Base-by-base conservation (phyloP, 2,888 invertebrate genomes). In the Cordilura impudica region DNA sequence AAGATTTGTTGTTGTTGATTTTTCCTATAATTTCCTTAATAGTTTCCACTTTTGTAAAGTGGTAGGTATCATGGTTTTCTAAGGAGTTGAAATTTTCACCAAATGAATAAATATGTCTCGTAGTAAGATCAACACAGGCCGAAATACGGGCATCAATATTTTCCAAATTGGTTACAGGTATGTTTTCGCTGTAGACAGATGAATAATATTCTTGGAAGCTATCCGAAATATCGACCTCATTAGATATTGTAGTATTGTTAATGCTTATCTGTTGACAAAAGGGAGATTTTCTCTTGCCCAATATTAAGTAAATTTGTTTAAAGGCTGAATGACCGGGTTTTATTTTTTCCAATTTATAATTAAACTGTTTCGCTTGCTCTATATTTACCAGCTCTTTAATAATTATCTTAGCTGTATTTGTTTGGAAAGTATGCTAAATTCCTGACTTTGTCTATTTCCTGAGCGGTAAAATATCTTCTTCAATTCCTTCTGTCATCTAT, bases 241-340 rank as follows among this genome's bases (percentile, higher is more conserved):
- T 14, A 2, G 21, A 10, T n/a, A 14, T 39, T 21, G 5, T n/a
- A 7, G 7, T 14, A 7, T 23, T 7, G 8, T 39, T 8, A 21
- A 14, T 2, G n/a, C n/a, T n/a, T n/a, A n/a, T n/a, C n/a, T n/a
- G 5, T 0, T 19, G 2, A 43, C 58, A 58, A 14, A 58, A 39
- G 2, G 39, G n/a, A n/a, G n/a, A 21, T 12, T 39, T 58, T 23
- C 4, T 43, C 2, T 43, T 39, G 0, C 58, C 43, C 19, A 43
- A 23, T 2, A 58, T 14, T n/a, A 8, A 2, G n/a, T 29, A 29
- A 1, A 61, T 12, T n/a, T 61, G 5, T 26, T 29, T 29, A 18
- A 29, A 61, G 1, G 61, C 61, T 4, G 45, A 26, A 3, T 43
- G 26, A 3, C 61, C 61, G 12, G 61, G 61, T 47, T 47, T 47